A percentile compares a stretch with the other conserved stretches of the same genome.
Conservation (phyloP, 2,113 vertebrate species). For the Theristicus caerulescens region DNA sequence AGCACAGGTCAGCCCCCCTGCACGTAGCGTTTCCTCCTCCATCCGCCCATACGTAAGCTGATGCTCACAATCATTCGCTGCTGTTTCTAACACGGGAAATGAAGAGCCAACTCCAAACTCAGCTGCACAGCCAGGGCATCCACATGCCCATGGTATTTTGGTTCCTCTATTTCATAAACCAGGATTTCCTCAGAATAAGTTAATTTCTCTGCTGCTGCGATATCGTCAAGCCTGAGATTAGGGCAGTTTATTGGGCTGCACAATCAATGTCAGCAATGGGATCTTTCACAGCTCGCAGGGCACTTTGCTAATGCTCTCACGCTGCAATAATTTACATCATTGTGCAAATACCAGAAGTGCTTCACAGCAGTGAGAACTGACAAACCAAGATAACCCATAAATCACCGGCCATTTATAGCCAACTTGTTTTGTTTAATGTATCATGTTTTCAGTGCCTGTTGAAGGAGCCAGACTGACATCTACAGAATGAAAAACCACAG, state of each 20-base stretch:
- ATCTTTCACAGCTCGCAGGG: background rate
- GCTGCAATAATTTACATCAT: background rate
- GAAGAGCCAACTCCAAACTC: background rate
- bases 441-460: background rate
- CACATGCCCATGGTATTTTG: background rate
- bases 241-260: background rate
- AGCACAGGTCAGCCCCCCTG: background rate
- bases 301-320: background rate
- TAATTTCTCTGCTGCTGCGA: background rate
- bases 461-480: background rate
- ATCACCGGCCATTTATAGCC: background rate
- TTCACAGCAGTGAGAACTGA: background rate
- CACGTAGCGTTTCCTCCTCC: background rate
- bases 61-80: background rate
- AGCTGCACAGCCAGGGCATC: background rate
- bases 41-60: accelerated
- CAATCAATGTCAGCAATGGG: background rate
- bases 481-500: background rate
- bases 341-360: conserved; percentile 3
- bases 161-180: background rate
- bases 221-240: background rate
- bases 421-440: background rate
- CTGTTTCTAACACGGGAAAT: background rate
- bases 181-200: background rate
- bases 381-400: background rate